Conservation (phyloP, 2,888 invertebrate species). For the Lepidocyrtinus sp. region DNA sequence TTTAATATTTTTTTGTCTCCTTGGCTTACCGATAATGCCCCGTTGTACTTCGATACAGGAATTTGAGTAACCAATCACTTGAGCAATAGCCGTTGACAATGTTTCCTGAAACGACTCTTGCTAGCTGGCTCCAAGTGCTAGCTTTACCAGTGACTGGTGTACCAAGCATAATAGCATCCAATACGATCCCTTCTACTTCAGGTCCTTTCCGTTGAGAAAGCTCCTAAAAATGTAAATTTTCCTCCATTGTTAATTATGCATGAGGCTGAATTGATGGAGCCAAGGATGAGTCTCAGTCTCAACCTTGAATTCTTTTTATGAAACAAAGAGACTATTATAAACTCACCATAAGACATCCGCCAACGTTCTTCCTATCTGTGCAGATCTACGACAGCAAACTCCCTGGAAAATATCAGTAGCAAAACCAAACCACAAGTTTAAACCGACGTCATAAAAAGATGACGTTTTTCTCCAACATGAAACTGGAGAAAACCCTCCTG, state of each 20-base stretch:
- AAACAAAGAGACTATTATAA: constrained; percentile 21
- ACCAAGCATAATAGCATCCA: constrained; percentile 79
- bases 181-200: constrained; percentile 77
- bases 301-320: constrained; percentile 42
- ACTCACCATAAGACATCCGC: too few relatives aligned
- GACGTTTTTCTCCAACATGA: background rate
- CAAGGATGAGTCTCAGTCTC: constrained; percentile 14
- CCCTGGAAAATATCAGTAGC: constrained; percentile 71
- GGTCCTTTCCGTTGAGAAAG: constrained; percentile 74
- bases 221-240: constrained; percentile 71
- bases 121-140: constrained; percentile 76
- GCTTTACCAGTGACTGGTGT: constrained; percentile 72
- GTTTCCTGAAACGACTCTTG: constrained; percentile 77
- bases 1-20: constrained; percentile 9
- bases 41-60: constrained; percentile 79
- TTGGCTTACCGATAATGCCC: constrained; percentile 74
- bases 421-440: background rate
- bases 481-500: background rate
- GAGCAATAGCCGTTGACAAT: constrained; percentile 79
- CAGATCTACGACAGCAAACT: constrained; percentile 77
- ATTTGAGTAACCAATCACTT: constrained; percentile 79
- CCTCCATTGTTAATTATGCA: constrained; percentile 47
- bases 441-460: constrained; percentile 23
- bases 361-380: constrained; percentile 78
- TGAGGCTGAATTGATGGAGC: constrained; percentile 22